Base-by-base conservation (phyloP, 2,888 invertebrate genomes). In the Nemapogon koenigi region DNA sequence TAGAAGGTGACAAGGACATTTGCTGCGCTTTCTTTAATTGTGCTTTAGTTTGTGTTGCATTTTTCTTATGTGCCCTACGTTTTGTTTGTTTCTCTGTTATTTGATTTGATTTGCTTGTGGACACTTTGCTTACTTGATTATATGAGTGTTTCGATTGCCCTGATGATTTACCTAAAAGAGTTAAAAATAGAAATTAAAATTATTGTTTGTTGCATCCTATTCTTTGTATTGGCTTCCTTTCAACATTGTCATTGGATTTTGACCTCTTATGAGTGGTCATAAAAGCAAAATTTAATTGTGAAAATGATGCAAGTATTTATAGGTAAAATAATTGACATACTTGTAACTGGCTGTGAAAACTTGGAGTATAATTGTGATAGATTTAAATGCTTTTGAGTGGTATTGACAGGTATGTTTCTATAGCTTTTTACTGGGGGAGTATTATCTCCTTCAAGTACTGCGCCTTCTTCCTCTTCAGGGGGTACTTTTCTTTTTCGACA, bases 111-210 rank as follows among this genome's bases (percentile, higher is more conserved):
- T 78, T 80, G 61, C 71, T 76, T 37, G 75, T 73, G 38, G 79
- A 73, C 37, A 76, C 72, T 68, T 78, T 78, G 62, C 79, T 80
- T 45, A 78, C 75, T 75, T 79, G 79, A 46, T 76, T 78, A 49
- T 79, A 80, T 37, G 78, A 76, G 51, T 79, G 79, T 52, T 78
- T 79, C 14, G 75, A 73, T 52, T 78, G 79, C 39, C 72, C 62
- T 40, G 69, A 68, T 43, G 66, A 52, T 70, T 79, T 80, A 67
- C 71, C 79, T 79, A 63, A 15, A 44, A 44, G 41, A 43, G 14
- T 44, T 46, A 37, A 46, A 36, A 36, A 31, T 4, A 30, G 1
- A 22, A 37, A 40, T 41, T 31, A 42, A 26, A 17, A 10, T 7
- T 26, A 31, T 38, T 16, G n/a, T n/a, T n/a, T n/a, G n/a, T n/a